phyloP scores from a whole-genome alignment of 2,113 vertebrate species.

The Cyrtonyx montezumae region DNA sequence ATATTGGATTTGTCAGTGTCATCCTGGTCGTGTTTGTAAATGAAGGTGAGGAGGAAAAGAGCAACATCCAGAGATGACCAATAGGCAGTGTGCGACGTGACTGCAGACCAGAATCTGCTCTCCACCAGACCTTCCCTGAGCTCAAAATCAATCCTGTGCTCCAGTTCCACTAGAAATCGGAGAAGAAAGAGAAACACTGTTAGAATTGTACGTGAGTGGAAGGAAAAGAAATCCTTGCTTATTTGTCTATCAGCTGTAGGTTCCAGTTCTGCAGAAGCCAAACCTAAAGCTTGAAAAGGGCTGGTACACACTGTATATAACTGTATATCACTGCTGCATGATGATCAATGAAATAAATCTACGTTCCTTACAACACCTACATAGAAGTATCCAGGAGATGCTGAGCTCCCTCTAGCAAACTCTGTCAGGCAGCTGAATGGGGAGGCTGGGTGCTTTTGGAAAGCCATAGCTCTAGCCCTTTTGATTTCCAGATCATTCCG shows the following conservation, averaged over 20 bases:
- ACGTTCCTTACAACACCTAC: not conserved
- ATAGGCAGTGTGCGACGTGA: slow-evolving; percentile 97
- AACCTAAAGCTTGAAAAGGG: not conserved
- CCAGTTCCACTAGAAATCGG: slow-evolving; percentile 88
- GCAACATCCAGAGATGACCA: slow-evolving; percentile 97
- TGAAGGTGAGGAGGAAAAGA: slow-evolving; percentile 95
- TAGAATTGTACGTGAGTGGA: not conserved
- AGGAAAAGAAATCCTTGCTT: accelerated
- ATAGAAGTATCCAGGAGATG: not conserved
- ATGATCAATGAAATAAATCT: not conserved
- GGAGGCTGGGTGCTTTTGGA: not conserved
- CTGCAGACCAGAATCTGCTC: slow-evolving; percentile 97
- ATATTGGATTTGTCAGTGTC: slow-evolving; percentile 67
- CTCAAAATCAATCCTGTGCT: slow-evolving; percentile 95
- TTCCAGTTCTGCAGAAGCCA: not conserved
- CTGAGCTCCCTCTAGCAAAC: not conserved
- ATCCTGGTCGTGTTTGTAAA: slow-evolving; percentile 85
- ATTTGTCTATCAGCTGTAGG: not conserved
- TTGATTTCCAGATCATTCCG: slow-evolving; percentile 13
- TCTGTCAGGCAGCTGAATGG: not conserved
- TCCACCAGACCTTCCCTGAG: slow-evolving; percentile 96
- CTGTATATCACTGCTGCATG: not conserved
- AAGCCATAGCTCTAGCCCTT: not conserved
- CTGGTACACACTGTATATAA: not conserved
- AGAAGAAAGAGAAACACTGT: not conserved